Evolutionary conservation across 2,888 invertebrate genomes (phyloP).

Genomic region (Gastracanthus pulcherrimus): DNA sequence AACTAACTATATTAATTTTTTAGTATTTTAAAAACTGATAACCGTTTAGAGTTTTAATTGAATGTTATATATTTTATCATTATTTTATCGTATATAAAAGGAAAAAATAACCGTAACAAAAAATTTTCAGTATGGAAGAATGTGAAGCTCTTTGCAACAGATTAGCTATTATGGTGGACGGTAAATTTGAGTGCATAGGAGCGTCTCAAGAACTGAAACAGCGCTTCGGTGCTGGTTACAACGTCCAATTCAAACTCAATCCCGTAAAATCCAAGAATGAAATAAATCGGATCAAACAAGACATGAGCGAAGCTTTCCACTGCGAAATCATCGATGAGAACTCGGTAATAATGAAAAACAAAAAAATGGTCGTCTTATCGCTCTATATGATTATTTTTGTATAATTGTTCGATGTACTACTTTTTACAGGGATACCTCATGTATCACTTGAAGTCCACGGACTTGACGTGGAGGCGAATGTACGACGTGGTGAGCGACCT

Average conservation of each 20-base stretch:
- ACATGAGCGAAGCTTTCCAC: conserved; percentile 79
- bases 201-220: conserved; percentile 85
- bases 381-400: too few relatives aligned
- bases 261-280: conserved; percentile 64
- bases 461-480: conserved; percentile 72
- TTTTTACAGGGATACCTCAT: conserved; percentile 68
- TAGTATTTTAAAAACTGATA: too few relatives aligned
- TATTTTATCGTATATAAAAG: too few relatives aligned
- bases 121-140: conserved; percentile 87
- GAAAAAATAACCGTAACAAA: background rate
- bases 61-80: too few relatives aligned
- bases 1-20: too few relatives aligned
- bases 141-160: conserved; percentile 89
- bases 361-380: too few relatives aligned
- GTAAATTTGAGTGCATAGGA: conserved; percentile 86
- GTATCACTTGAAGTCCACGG: conserved; percentile 67
- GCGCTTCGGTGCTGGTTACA: conserved; percentile 84
- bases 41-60: too few relatives aligned
- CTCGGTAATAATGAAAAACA: conserved; percentile 77
- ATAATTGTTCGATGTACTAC: too few relatives aligned
- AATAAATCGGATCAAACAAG: conserved; percentile 76
- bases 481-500: conserved; percentile 69
- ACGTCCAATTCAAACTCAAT: conserved; percentile 79
- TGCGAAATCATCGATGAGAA: conserved; percentile 85
- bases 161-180: conserved; percentile 87